phyloP scores from a whole-genome alignment of 1,140 invertebrate genomes.

The Drosophila navojoa region DNA sequence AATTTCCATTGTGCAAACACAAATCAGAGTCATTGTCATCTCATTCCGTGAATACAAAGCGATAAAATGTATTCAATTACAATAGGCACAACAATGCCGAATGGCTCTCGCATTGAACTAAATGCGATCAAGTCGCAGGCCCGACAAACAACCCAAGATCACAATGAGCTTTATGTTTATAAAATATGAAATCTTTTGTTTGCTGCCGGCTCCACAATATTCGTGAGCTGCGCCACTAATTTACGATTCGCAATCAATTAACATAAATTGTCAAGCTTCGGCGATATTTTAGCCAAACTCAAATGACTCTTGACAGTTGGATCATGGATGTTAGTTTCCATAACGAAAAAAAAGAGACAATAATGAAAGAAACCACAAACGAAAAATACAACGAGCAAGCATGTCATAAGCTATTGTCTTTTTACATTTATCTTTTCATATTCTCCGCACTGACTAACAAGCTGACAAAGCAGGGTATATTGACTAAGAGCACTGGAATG shows the following conservation, averaged over 20 bases:
- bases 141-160: slow-evolving; percentile 8
- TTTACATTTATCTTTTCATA: slow-evolving; percentile 21
- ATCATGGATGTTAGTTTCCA: slow-evolving; percentile 39
- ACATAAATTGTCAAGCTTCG: slow-evolving; percentile 54
- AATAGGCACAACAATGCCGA: slow-evolving; percentile 7
- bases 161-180: slow-evolving; percentile 27
- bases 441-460: not conserved
- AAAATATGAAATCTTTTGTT: slow-evolving; percentile 54
- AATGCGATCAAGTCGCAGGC: slow-evolving; percentile 24
- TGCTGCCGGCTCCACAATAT: slow-evolving; percentile 29
- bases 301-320: slow-evolving; percentile 63
- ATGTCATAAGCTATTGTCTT: slow-evolving; percentile 23
- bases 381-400: slow-evolving; percentile 14
- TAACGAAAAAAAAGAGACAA: not conserved
- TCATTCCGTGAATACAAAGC: slow-evolving; percentile 54
- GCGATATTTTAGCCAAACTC: slow-evolving; percentile 42
- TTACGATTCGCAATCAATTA: slow-evolving; percentile 60
- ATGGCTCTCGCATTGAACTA: slow-evolving; percentile 10
- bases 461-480: too few species aligned
- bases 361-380: not conserved
- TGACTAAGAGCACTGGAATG: too few species aligned
- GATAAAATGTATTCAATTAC: slow-evolving; percentile 33
- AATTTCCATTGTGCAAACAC: slow-evolving; percentile 46
- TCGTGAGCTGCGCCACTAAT: slow-evolving; percentile 45
- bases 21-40: slow-evolving; percentile 42